phyloP scores from a whole-genome alignment of 2,113 vertebrate species.

The Zosterops pallidus region DNA sequence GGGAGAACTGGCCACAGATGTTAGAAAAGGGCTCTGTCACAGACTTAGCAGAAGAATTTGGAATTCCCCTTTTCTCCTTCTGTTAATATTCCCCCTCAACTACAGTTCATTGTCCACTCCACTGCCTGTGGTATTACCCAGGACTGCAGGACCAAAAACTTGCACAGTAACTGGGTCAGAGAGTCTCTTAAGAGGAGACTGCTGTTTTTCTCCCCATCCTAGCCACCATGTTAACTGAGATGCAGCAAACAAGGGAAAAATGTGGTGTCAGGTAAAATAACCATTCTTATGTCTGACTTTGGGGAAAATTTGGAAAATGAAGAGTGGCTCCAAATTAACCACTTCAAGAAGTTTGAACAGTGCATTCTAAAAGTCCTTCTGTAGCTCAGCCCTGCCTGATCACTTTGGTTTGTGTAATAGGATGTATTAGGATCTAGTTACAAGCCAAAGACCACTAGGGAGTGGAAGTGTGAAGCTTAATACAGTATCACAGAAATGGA shows the following conservation, averaged over 20 bases:
- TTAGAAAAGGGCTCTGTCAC: neutral
- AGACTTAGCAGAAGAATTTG: neutral
- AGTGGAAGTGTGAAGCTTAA: conserved; percentile 59
- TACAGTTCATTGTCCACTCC: neutral
- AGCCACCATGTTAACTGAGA: neutral
- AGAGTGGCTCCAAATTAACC: neutral
- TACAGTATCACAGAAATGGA: conserved; percentile 51
- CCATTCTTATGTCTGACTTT: neutral
- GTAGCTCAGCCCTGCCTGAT: neutral
- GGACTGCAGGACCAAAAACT: neutral
- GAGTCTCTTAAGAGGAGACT: neutral
- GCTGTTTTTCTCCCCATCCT: neutral
- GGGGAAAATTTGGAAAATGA: neutral
- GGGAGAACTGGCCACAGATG: neutral
- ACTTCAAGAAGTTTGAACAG: neutral
- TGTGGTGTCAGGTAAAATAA: neutral
- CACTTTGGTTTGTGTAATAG: neutral
- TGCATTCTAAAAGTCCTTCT: neutral
- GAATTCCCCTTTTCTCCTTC: neutral
- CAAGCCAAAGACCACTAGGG: conserved; percentile 40
- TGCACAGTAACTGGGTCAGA: neutral
- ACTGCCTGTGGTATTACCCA: neutral
- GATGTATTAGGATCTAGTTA: conserved; percentile 46
- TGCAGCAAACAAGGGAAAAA: neutral
- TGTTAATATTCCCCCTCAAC: neutral